Percentiles rank a stretch among this genome's conserved stretches.
phyloP scores from a whole-genome alignment of 2,888 invertebrate genomes.

The Hesperia comma region DNA sequence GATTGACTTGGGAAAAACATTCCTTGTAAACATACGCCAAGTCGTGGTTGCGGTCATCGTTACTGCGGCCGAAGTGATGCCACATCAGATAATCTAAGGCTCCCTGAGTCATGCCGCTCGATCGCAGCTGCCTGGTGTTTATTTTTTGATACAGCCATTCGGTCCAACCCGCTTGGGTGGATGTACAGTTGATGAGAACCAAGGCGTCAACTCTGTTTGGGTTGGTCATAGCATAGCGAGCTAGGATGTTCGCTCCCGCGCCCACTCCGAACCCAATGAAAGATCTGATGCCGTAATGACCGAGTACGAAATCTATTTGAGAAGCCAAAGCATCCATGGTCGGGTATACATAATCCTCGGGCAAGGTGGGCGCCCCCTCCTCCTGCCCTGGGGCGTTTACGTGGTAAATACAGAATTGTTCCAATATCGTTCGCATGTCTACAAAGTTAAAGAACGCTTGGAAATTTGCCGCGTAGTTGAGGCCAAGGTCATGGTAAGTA shows the following conservation, averaged over 20 bases:
- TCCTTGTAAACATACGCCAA: slow-evolving; percentile 96
- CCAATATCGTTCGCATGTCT: slow-evolving; percentile 93
- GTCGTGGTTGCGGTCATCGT: slow-evolving; percentile 97
- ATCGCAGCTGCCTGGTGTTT: slow-evolving; percentile 93
- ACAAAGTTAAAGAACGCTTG: slow-evolving; percentile 97
- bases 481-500: slow-evolving; percentile 99
- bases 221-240: slow-evolving; percentile 93
- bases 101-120: slow-evolving; percentile 96
- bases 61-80: slow-evolving; percentile 98
- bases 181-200: slow-evolving; percentile 96
- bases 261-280: slow-evolving; percentile 99
- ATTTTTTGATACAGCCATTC: slow-evolving; percentile 99
- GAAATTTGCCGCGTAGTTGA: slow-evolving; percentile 97
- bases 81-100: slow-evolving; percentile 99
- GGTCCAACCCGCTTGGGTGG: slow-evolving; percentile 98
- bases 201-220: slow-evolving; percentile 95
- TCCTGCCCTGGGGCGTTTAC: slow-evolving; percentile 99
- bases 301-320: slow-evolving; percentile 94
- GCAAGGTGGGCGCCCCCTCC: slow-evolving; percentile 95
- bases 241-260: slow-evolving; percentile 97
- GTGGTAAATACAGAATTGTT: slow-evolving; percentile 99
- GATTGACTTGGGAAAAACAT: slow-evolving; percentile 97
- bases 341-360: slow-evolving; percentile 95
- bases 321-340: slow-evolving; percentile 98
- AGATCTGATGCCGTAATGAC: slow-evolving; percentile 94